These are phyloP conservation scores for Zootoca vivipara DNA, from an alignment of 2,113 vertebrate genomes.

Conservation along the genomic window DNA sequence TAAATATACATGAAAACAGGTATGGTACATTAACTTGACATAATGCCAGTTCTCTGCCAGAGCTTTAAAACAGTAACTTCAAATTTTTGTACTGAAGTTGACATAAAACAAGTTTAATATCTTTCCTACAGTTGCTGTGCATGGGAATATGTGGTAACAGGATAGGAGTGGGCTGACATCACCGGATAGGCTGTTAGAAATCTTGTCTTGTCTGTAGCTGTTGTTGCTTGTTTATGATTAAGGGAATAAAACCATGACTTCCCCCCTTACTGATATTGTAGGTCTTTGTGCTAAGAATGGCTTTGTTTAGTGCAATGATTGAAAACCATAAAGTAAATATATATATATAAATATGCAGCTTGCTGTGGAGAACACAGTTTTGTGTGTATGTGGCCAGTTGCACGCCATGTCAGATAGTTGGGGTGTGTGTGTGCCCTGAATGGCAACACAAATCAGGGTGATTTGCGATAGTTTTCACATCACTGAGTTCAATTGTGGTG, in stretches of 20 bases:
- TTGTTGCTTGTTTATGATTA: neutral
- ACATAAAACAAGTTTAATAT: neutral
- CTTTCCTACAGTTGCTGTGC: neutral
- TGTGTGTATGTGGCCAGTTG: neutral
- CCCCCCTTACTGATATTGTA: neutral
- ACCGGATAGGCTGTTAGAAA: neutral
- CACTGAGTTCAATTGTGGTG: neutral
- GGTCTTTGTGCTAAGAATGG: neutral
- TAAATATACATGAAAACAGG: conserved; percentile 12
- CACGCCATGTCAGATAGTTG: neutral
- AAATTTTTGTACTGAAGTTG: conserved; percentile 6
- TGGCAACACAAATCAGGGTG: too few relatives aligned
- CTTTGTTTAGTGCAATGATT: neutral
- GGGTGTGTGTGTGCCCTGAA: neutral
- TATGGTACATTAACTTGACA: neutral
- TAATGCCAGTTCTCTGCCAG: neutral
- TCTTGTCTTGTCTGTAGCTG: neutral
- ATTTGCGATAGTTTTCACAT: neutral
- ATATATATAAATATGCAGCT: neutral
- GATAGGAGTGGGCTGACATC: neutral
- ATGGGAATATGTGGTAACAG: neutral
- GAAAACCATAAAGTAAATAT: neutral
- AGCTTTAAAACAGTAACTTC: conserved; percentile 1
- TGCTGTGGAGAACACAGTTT: neutral
- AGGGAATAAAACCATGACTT: neutral